Evolutionary conservation across 2,888 invertebrate genomes (phyloP), one percentile per base, ranked within the genome.

Genomic region (Hydriomena furcata): DNA sequence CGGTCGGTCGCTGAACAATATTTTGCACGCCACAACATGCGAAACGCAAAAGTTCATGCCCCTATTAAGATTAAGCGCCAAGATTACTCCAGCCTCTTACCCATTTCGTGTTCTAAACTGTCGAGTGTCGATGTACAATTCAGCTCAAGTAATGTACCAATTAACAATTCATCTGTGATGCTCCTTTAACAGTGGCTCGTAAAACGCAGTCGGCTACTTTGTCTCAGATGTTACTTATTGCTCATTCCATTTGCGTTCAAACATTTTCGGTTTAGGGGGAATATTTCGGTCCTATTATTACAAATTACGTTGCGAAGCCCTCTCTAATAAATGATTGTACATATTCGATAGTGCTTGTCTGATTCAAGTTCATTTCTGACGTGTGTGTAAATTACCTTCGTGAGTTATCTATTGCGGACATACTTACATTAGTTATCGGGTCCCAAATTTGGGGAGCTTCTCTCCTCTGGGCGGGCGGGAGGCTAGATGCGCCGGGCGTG

Each of bases 401-500:
- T 17, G 17, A n/a, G 11, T 21, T 12, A 6, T 12, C 13, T 32
- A 11, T 34, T 8, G 2, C 7, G 42, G 17, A 23, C 46, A 21
- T 36, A 28, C 31, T 17, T 31, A 45, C 31, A 51, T 56, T 34
- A 46, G 52, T 40, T 53, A 61, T 61, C 52, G 65, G 64, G 54
- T 61, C 53, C 60, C 51, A 56, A 75, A 71, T 71, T 62, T 55
- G 54, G 38, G 51, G 55, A 68, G 61, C 58, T 59, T 68, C 63
- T 66, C 63, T 61, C 60, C 24, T 32, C 24, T 40, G 35, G 66
- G 61, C 63, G 63, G 68, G 73, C 66, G 76, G 78, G 78, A 76
- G 79, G 78, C 68, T 74, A 76, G 81, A 85, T 87, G 87, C 86
- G 84, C 82, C 79, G 73, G 78, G 77, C 79, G 70, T 78, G 80